Conservation (phyloP, 2,797 vertebrate genomes). For the Gorsachius magnificus region DNA sequence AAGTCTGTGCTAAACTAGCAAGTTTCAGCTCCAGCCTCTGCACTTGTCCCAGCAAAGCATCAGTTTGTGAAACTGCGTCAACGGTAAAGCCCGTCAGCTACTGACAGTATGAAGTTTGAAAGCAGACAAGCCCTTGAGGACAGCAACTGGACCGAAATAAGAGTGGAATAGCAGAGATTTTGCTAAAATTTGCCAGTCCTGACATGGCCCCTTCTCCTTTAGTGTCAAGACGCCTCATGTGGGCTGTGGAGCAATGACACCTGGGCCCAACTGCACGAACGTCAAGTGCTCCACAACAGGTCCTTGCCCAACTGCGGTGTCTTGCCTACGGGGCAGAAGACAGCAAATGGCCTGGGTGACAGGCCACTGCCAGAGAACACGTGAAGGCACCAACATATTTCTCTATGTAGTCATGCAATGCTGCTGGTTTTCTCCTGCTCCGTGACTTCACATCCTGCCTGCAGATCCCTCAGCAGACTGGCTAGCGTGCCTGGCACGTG, state of each 20-base stretch:
- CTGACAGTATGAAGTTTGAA: background rate
- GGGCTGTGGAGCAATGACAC: background rate
- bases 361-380: background rate
- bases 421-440: background rate
- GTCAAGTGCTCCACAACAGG: background rate
- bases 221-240: background rate
- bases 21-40: background rate
- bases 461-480: background rate
- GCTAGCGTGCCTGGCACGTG: background rate
- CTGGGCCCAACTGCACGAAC: background rate
- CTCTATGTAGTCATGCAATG: background rate
- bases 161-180: background rate
- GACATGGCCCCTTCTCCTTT: accelerated
- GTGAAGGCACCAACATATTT: background rate
- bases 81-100: background rate
- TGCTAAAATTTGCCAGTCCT: background rate
- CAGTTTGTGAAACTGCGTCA: background rate
- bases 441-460: background rate
- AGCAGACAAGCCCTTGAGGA: background rate
- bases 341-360: background rate
- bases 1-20: background rate
- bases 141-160: background rate
- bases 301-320: background rate
- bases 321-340: background rate
- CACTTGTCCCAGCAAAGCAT: background rate